Evolutionary conservation across 1,140 invertebrate genomes (phyloP).

Genomic region (Conus betulinus): DNA sequence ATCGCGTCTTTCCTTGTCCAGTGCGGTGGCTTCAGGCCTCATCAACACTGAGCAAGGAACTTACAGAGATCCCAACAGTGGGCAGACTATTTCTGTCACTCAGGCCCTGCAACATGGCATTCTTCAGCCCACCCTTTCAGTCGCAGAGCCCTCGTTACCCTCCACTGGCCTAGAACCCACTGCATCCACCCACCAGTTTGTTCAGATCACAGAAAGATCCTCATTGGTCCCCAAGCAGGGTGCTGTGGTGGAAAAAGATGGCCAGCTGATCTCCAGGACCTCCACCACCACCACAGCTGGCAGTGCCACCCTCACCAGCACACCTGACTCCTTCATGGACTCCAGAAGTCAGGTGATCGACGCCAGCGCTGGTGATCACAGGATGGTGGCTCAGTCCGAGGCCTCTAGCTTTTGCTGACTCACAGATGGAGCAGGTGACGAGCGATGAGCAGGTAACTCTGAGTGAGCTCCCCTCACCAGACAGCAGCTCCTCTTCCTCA

Average conservation of each 20-base stretch:
- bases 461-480: constrained; percentile 34
- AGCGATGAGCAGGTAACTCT: constrained; percentile 54
- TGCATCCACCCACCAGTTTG: constrained; percentile 40
- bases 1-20: constrained; percentile 61
- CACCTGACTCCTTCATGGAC: constrained; percentile 62
- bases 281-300: constrained; percentile 58
- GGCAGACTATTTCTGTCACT: constrained; percentile 81
- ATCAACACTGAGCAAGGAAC: constrained; percentile 86
- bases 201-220: constrained; percentile 57
- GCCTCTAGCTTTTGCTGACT: constrained; percentile 86
- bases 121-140: constrained; percentile 79
- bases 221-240: constrained; percentile 59
- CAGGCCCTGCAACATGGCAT: constrained; percentile 83
- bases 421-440: constrained; percentile 79
- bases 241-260: constrained; percentile 51
- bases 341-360: constrained; percentile 64
- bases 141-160: constrained; percentile 27
- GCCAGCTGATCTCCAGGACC: constrained; percentile 59
- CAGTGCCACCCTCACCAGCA: constrained; percentile 55
- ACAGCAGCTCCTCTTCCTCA: constrained; percentile 17
- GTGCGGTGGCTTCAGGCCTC: constrained; percentile 85
- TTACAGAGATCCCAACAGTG: constrained; percentile 82
- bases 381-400: constrained; percentile 84
- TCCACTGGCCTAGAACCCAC: constrained; percentile 16
- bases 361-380: constrained; percentile 58